Base-by-base conservation (phyloP, 2,888 invertebrate genomes). In the Troides oblongomaculatus region DNA sequence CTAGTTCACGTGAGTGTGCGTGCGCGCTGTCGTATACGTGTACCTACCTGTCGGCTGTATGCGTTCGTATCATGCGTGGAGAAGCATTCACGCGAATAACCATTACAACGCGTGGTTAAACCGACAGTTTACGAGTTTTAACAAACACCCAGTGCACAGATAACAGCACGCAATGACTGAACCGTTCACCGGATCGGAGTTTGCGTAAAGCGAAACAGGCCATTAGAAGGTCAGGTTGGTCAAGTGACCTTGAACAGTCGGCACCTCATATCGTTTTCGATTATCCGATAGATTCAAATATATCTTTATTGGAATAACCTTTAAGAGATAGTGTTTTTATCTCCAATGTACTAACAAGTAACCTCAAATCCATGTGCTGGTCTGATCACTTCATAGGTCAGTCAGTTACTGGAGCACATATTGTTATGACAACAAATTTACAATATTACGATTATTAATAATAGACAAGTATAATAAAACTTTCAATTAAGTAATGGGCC, bases 111-210 rank as follows among this genome's bases (percentile, higher is more conserved):
- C 18, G 66, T 43, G 18, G 60, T 59, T 64, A 68, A 50, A 67
- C 18, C 58, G 68, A 53, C 39, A 59, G 53, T 68, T 64, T 68
- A 59, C 59, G 68, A 36, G 63, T 62, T 68, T 68, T 63, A n/a
- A 25, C 57, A 67, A 67, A 67, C 60, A 43, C 57, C 56, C 56
- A 25, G 53, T 36, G 57, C 39, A 39, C 25, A 56, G 62, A 67
- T 62, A 62, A 67, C 62, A 4, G 25, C 36, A 25, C 43, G 10
- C 36, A 65, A 4, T 14, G 12, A 14, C 58, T 53, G 53, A 3
- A 50, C 59, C 39, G 46, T 68, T 59, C 50, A 59, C 63, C 43
- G 64, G 21, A 36, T 59, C 59, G 12, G 18, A 50, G 36, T 60
- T 64, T 64, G 60, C 69, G 64, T 39, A 68, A 59, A 64, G 17